Conservation (phyloP, 2,113 vertebrate genomes). For the Theropithecus gelada region DNA sequence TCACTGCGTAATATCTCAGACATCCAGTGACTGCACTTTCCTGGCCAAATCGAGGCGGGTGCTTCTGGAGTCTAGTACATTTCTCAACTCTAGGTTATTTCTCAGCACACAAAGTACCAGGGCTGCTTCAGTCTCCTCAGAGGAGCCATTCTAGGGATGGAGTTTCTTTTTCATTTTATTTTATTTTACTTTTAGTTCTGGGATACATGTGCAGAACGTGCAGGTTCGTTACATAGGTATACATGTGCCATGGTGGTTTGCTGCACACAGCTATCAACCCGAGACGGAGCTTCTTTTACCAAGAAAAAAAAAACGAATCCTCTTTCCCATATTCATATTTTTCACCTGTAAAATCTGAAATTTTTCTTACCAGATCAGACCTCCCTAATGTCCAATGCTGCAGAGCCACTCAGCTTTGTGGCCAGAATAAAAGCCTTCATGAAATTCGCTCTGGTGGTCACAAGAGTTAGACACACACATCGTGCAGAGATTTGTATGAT, state of each 20-base stretch:
- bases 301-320: background rate
- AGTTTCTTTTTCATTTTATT: background rate
- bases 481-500: background rate
- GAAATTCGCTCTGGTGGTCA: background rate
- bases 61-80: background rate
- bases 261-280: too few relatives aligned
- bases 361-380: background rate
- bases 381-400: background rate
- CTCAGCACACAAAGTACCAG: conserved; percentile 16
- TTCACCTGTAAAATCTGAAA: background rate
- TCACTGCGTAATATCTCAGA: conserved; percentile 5
- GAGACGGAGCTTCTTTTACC: background rate
- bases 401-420: background rate
- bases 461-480: accelerated
- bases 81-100: conserved; percentile 2
- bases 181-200: too few relatives aligned
- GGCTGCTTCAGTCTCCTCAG: background rate
- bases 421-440: background rate
- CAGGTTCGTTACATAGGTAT: too few relatives aligned
- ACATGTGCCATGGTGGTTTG: too few relatives aligned
- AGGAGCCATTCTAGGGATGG: background rate
- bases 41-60: conserved; percentile 12
- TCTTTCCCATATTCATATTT: background rate
- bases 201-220: too few relatives aligned
- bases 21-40: background rate